phyloP scores from a whole-genome alignment of 2,113 vertebrate species.

The Semnopithecus entellus region DNA sequence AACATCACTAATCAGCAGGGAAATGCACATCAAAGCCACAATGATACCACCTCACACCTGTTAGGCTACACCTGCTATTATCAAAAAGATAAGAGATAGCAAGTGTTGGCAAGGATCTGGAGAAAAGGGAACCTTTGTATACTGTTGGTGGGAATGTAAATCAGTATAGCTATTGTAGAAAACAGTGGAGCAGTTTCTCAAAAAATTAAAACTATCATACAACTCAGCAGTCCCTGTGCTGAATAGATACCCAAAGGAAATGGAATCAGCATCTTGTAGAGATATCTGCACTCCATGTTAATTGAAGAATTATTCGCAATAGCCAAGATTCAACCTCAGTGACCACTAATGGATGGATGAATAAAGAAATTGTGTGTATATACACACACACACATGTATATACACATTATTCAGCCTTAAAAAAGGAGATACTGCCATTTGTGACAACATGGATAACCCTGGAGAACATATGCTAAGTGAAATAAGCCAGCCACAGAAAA shows the following conservation, averaged over 20 bases:
- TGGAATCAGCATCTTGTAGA: not conserved
- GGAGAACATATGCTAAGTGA: not conserved
- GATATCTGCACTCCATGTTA: not conserved
- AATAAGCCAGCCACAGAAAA: not conserved
- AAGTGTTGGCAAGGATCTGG: not conserved
- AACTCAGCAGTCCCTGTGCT: not conserved
- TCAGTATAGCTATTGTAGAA: not conserved
- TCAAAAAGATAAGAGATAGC: not conserved
- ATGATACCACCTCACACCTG: too few relatives aligned
- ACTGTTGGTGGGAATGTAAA: not conserved
- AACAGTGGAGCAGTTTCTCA: not conserved
- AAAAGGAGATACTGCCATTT: not conserved
- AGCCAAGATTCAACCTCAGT: not conserved
- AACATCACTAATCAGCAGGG: not conserved
- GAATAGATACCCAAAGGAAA: not conserved
- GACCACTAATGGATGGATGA: not conserved
- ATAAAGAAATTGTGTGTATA: not conserved
- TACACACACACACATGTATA: fast-evolving
- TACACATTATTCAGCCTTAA: not conserved
- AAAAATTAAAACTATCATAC: not conserved
- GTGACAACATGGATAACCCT: not conserved
- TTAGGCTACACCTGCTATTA: not conserved
- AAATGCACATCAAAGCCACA: not conserved
- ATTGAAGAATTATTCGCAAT: not conserved
- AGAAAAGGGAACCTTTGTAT: not conserved